Base-by-base conservation (phyloP, 2,888 invertebrate species). In the Vanessa cardui region DNA sequence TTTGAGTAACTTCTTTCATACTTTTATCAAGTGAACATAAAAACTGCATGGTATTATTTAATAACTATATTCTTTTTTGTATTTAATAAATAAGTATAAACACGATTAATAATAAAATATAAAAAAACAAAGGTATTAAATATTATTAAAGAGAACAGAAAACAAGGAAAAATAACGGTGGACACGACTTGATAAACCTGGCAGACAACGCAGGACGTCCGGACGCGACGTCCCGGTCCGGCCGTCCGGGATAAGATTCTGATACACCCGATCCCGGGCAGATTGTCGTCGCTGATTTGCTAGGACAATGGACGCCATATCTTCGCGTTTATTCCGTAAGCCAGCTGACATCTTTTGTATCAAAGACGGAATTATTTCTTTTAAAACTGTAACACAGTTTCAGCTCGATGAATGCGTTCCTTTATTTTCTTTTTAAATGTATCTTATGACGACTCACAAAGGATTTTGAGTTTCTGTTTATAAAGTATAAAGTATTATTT, bases 231-330 rank as follows among this genome's bases (percentile, higher is more conserved):
- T 79, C 80, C 77, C 83, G 80, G 80, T 82, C 83, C 82, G 83
- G 64, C 58, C 62, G 60, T 65, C 62, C 66, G 82, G 84, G 83
- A 84, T 85, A 85, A 88, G 82, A 87, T 70, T 58, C 72, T 71
- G 70, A 73, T 72, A 74, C 67, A 82, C 77, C 80, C 81, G 79
- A 81, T 83, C 80, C 80, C 80, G 76, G 79, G 71, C 78, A 84
- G 89, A 89, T 89, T 84, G 84, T 84, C 82, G 82, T 78, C 82
- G 77, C 82, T 86, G 87, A 88, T 88, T 89, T 84, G 80, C 81
- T 82, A 80, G 80, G 82, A 85, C 85, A 87, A 84, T 83, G 77
- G 81, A 80, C 81, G 79, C 78, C 78, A 76, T 74, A 80, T 82
- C 77, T 77, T 64, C 73, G 73, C 81, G 81, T 82, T 84, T 82